Evolutionary conservation across 2,113 vertebrate species (phyloP).

Genomic region (Ailurus styani): DNA sequence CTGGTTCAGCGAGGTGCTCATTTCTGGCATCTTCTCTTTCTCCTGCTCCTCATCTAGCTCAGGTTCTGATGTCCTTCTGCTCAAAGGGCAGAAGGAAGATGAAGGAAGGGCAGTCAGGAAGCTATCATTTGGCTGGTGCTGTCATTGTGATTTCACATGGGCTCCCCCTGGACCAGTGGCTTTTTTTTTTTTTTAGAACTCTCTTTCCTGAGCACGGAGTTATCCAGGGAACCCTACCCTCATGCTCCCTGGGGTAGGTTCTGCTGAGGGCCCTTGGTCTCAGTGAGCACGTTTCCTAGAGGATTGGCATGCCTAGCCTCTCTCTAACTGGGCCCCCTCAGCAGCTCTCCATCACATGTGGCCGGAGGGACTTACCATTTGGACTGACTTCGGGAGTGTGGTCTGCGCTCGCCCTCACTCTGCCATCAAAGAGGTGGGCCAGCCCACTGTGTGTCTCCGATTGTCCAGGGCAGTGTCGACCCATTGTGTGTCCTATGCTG

Average conservation of each 20-base stretch:
- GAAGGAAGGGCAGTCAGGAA: neutral
- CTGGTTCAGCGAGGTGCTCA: accelerated
- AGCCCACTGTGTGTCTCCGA: accelerated
- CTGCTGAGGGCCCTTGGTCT: neutral
- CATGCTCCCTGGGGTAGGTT: neutral
- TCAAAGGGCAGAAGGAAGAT: neutral
- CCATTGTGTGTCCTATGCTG: accelerated
- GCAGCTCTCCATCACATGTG: accelerated
- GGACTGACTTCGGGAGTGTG: neutral
- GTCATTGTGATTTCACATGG: neutral
- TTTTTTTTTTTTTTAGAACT: neutral
- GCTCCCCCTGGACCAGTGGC: accelerated
- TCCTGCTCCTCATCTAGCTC: neutral
- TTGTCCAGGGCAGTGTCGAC: too few relatives aligned
- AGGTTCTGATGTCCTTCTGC: neutral
- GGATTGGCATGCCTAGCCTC: neutral
- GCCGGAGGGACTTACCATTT: neutral
- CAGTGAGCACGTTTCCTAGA: neutral
- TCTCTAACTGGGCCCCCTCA: too few relatives aligned
- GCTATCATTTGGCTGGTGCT: neutral
- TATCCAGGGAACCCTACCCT: neutral
- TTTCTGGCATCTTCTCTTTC: neutral
- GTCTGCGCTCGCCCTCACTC: neutral
- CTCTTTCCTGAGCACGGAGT: neutral
- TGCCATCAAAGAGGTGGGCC: neutral